Percentiles rank a stretch among this genome's conserved stretches.
Evolutionary conservation across 2,888 invertebrate genomes (phyloP).

Genomic region (Furcula furcula): DNA sequence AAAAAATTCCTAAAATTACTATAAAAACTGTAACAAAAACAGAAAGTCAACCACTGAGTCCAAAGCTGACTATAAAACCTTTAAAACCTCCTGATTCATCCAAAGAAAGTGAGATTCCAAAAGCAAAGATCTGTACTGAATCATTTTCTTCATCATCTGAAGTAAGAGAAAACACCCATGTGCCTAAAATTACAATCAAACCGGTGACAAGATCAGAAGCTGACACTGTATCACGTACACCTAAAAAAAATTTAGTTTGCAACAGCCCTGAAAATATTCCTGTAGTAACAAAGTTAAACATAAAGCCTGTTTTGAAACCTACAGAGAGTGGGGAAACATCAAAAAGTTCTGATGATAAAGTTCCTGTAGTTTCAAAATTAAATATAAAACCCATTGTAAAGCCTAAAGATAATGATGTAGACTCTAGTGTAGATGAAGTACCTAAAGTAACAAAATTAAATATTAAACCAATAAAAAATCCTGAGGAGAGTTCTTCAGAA

Average conservation of each 20-base stretch:
- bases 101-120: constrained; percentile 47
- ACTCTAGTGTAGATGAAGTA: constrained; percentile 69
- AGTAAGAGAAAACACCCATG: constrained; percentile 61
- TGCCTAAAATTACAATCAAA: constrained; percentile 83
- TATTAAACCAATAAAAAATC: constrained; percentile 78
- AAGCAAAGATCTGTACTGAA: constrained; percentile 54
- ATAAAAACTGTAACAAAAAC: constrained; percentile 66
- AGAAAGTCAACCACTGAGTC: constrained; percentile 66
- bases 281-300: constrained; percentile 69
- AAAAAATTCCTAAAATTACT: constrained; percentile 71
- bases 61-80: constrained; percentile 77
- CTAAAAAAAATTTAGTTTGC: constrained; percentile 42
- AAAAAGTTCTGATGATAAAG: constrained; percentile 57
- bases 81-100: constrained; percentile 57
- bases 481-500: constrained; percentile 64
- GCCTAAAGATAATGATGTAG: constrained; percentile 73
- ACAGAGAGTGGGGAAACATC: constrained; percentile 52
- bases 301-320: constrained; percentile 74
- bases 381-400: constrained; percentile 78
- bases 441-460: constrained; percentile 78
- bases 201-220: constrained; percentile 58
- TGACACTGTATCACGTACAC: constrained; percentile 42
- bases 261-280: constrained; percentile 64
- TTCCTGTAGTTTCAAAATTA: constrained; percentile 79
- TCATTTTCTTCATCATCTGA: constrained; percentile 44